A percentile compares a stretch with the other conserved stretches of the same genome.
These are phyloP conservation scores for Echeneis naucrates DNA, from an alignment of 2,797 vertebrate genomes.

Conservation along the genomic window DNA sequence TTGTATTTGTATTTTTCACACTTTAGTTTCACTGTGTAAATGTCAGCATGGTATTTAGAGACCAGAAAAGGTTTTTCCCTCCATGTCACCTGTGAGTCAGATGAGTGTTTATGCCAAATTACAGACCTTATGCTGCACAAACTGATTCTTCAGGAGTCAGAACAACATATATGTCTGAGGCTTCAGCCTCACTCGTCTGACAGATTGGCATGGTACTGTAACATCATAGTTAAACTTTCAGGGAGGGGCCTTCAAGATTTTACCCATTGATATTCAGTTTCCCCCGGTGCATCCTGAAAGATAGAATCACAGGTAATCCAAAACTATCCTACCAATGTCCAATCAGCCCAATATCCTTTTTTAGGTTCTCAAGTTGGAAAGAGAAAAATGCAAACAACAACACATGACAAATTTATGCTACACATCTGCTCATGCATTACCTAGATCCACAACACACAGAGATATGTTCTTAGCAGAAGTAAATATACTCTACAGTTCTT, in stretches of 20 bases:
- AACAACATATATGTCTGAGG: conserved; percentile 36
- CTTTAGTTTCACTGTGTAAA: conserved; percentile 74
- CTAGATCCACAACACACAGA: conserved; percentile 31
- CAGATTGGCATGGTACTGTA: conserved; percentile 35
- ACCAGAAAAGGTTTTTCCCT: conserved; percentile 67
- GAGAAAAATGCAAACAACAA: conserved; percentile 70
- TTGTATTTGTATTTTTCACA: too few relatives aligned
- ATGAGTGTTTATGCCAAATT: conserved; percentile 49
- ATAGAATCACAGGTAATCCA: conserved; percentile 80
- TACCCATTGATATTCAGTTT: conserved; percentile 70
- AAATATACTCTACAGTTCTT: conserved; percentile 22
- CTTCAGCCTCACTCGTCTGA: conserved; percentile 59
- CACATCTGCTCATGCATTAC: conserved; percentile 41
- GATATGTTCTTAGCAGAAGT: conserved; percentile 24
- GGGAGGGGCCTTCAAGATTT: conserved; percentile 43
- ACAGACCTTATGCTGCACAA: conserved; percentile 41
- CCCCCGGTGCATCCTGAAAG: conserved; percentile 78
- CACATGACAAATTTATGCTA: conserved; percentile 47
- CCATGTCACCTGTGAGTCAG: conserved; percentile 57
- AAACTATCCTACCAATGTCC: conserved; percentile 80
- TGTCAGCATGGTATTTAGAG: conserved; percentile 82
- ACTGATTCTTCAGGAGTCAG: conserved; percentile 36
- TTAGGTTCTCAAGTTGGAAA: conserved; percentile 66
- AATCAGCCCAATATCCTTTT: conserved; percentile 66
- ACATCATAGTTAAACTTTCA: conserved; percentile 61